These are phyloP conservation scores for Anoplolepis gracilipes DNA, from an alignment of 1,140 invertebrate genomes.

Conservation along the genomic window DNA sequence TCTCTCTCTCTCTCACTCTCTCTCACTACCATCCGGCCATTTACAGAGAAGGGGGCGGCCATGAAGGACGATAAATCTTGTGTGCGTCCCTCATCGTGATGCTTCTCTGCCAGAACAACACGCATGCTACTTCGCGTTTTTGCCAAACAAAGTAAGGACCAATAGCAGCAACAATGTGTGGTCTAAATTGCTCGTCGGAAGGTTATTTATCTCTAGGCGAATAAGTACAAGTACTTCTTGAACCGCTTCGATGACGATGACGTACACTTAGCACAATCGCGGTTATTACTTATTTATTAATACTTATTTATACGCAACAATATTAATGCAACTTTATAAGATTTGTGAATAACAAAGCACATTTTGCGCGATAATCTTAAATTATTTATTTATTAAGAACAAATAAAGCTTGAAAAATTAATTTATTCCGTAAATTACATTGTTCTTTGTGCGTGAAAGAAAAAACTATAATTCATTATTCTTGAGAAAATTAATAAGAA, in stretches of 20 bases:
- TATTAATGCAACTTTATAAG: neutral
- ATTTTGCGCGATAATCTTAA: neutral
- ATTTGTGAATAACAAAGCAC: neutral
- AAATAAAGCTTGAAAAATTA: neutral
- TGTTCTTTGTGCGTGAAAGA: no score
- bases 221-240: slow-evolving; percentile 16
- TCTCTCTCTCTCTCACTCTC: slow-evolving; percentile 8
- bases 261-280: no score
- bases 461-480: neutral
- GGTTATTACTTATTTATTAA: neutral
- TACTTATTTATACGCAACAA: neutral
- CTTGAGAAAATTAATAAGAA: neutral
- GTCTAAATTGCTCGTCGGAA: slow-evolving; percentile 45
- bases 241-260: slow-evolving; percentile 3
- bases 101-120: slow-evolving; percentile 32
- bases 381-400: neutral
- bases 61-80: slow-evolving; percentile 66
- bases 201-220: slow-evolving; percentile 44
- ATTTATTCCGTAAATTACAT: slow-evolving; percentile 5
- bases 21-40: slow-evolving; percentile 42
- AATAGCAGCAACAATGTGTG: neutral
- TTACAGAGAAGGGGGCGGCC: slow-evolving; percentile 32
- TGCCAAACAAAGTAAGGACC: slow-evolving; percentile 38
- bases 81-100: slow-evolving; percentile 33
- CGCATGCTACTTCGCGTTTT: slow-evolving; percentile 54